Percentiles rank a stretch among this genome's conserved stretches.
These are phyloP conservation scores for Caenorhabditis doughertyi DNA, from an alignment of 2,888 invertebrate species.

Conservation along the genomic window DNA sequence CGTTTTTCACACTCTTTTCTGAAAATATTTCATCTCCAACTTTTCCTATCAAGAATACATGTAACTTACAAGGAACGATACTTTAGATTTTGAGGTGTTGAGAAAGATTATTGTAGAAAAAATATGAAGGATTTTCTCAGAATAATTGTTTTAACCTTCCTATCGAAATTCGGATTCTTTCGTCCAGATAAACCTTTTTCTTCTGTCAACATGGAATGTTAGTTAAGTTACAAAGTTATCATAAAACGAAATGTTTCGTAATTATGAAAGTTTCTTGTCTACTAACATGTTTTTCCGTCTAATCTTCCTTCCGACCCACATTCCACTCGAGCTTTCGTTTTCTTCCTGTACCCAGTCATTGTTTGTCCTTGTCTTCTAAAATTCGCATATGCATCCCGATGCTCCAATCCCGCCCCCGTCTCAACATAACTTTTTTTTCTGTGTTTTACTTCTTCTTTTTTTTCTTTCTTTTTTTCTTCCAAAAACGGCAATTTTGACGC, in stretches of 20 bases:
- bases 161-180: too few species aligned
- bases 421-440: conserved; percentile 3
- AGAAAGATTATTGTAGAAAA: too few species aligned
- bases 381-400: conserved; percentile 46
- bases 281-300: conserved; percentile 23
- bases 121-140: too few species aligned
- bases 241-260: conserved; percentile 5
- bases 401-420: conserved; percentile 2
- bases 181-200: too few species aligned
- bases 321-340: conserved; percentile 54
- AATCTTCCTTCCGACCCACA: conserved; percentile 62
- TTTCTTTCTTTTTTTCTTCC: conserved; percentile 22
- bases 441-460: neutral
- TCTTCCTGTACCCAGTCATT: conserved; percentile 47
- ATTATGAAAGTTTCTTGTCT: conserved; percentile 20
- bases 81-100: too few species aligned
- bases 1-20: too few species aligned
- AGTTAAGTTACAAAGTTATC: too few species aligned
- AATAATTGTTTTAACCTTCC: too few species aligned
- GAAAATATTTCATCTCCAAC: too few species aligned
- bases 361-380: conserved; percentile 49
- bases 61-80: too few species aligned
- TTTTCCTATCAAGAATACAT: too few species aligned
- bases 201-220: too few species aligned
- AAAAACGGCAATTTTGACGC: conserved; percentile 31